Conservation (phyloP, 2,888 invertebrate species). For the Bombylius discolor region DNA sequence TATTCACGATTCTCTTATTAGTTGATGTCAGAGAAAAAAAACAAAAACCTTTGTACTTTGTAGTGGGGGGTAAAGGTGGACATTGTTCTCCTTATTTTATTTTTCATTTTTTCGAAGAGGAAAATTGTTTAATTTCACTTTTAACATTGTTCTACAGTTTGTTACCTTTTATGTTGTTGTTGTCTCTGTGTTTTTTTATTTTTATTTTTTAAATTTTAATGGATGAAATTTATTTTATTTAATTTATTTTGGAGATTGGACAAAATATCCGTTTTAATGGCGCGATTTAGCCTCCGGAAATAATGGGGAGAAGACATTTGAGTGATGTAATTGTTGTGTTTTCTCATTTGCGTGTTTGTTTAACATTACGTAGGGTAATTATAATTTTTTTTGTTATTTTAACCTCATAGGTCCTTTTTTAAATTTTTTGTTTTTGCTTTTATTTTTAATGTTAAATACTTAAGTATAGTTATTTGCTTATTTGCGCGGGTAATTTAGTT, state of each 20-base stretch:
- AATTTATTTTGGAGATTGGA: neutral
- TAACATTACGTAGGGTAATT: conserved; percentile 6
- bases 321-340: conserved; percentile 13
- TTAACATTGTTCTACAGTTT: neutral
- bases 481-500: neutral
- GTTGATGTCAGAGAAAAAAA: neutral
- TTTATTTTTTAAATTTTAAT: neutral
- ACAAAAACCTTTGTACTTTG: neutral
- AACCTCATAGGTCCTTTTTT: too few relatives aligned
- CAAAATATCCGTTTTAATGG: neutral
- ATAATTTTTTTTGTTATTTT: too few relatives aligned
- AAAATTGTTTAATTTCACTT: too few relatives aligned
- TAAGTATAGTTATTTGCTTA: too few relatives aligned
- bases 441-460: too few relatives aligned
- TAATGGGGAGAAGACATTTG: conserved; percentile 8
- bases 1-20: too few relatives aligned
- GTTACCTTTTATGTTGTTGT: neutral
- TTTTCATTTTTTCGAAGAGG: too few relatives aligned
- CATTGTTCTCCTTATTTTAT: neutral
- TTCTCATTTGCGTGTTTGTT: conserved; percentile 15
- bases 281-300: conserved; percentile 8
- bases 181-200: neutral
- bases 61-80: neutral
- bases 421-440: too few relatives aligned
- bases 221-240: neutral